These are phyloP conservation scores for Athripsodes cinereus DNA, from an alignment of 2,888 invertebrate species.

Conservation along the genomic window DNA sequence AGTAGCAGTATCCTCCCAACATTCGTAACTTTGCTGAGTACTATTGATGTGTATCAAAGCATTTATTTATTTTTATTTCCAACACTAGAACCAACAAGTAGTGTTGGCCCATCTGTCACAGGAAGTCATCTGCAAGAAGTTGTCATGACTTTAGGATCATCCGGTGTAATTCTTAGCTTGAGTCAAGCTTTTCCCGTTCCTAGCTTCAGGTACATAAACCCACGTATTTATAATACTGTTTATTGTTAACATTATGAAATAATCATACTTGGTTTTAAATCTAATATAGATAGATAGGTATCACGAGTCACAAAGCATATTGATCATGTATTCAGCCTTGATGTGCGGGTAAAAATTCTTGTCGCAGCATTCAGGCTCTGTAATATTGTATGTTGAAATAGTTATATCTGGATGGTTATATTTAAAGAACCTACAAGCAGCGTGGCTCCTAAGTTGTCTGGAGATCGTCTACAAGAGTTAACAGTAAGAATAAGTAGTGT, in stretches of 20 bases:
- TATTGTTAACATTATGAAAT: no score
- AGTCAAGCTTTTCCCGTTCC: constrained; percentile 54
- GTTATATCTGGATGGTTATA: constrained; percentile 8
- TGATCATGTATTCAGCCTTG: no score
- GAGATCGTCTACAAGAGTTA: constrained; percentile 50
- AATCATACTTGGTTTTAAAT: no score
- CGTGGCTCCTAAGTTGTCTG: constrained; percentile 58
- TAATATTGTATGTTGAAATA: no score
- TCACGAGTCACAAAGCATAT: no score
- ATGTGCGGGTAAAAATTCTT: no score
- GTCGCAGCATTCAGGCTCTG: no score
- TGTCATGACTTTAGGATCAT: constrained; percentile 31
- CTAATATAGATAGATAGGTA: no score
- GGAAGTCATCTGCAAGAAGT: constrained; percentile 52
- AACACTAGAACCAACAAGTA: constrained; percentile 57
- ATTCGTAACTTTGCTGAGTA: background rate
- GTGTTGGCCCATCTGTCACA: constrained; percentile 58
- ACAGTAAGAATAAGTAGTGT: constrained; percentile 37
- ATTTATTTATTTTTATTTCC: background rate
- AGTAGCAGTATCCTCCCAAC: background rate
- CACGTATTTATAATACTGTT: background rate
- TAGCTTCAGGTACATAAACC: constrained; percentile 44
- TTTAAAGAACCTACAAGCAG: constrained; percentile 62
- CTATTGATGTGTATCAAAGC: background rate
- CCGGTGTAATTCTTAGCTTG: constrained; percentile 45